Evolutionary conservation across 2,888 invertebrate genomes (phyloP).

Genomic region (Anthrax anthrax): DNA sequence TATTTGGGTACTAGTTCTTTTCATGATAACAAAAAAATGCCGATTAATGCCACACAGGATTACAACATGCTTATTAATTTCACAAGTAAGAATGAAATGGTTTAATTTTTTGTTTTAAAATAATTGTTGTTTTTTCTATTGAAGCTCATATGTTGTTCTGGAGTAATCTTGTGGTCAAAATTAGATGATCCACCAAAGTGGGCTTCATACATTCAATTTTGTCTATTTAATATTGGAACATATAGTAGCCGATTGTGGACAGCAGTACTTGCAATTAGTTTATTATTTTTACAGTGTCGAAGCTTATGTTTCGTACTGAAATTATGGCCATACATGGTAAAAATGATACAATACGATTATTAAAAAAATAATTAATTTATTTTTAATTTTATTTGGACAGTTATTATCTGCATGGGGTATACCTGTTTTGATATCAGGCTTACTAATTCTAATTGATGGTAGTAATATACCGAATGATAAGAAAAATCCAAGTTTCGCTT

Average conservation of each 20-base stretch:
- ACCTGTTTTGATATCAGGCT: conserved; percentile 50
- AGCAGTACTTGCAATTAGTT: conserved; percentile 61
- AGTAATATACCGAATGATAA: conserved; percentile 40
- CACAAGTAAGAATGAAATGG: conserved; percentile 48
- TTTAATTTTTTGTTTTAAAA: not conserved
- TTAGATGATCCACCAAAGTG: conserved; percentile 41
- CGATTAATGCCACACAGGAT: conserved; percentile 68
- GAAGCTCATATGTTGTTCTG: conserved; percentile 51
- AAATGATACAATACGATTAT: not conserved
- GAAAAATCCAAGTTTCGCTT: conserved; percentile 61
- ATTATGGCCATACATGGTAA: conserved; percentile 52
- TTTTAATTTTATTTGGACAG: conserved; percentile 26
- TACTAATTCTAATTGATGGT: conserved; percentile 45
- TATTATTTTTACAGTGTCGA: conserved; percentile 69
- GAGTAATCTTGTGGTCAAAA: conserved; percentile 61
- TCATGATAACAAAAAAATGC: conserved; percentile 59
- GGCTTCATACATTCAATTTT: conserved; percentile 58
- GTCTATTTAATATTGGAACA: conserved; percentile 59
- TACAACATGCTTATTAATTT: conserved; percentile 60
- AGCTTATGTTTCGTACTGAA: conserved; percentile 71
- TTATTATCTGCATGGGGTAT: conserved; percentile 44
- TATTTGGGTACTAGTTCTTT: conserved; percentile 62
- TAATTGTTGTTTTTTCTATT: conserved; percentile 6
- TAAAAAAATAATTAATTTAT: no score
- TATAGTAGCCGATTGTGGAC: conserved; percentile 78